Base-by-base conservation (phyloP, 2,888 invertebrate species). In the Acrobasis suavella region DNA sequence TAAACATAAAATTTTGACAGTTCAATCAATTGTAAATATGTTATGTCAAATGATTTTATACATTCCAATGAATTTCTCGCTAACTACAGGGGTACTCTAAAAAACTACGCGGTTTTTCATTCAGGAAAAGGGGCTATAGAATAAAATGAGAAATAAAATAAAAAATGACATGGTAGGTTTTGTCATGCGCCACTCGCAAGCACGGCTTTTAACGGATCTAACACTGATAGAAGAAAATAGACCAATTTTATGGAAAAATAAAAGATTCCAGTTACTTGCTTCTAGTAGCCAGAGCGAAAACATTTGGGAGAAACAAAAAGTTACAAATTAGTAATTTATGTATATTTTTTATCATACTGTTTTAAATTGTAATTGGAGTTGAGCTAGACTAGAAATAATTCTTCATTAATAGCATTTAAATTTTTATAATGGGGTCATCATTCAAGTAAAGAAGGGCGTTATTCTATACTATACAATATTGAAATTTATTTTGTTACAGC, bases 211-310 rank as follows among this genome's bases (percentile, higher is more conserved):
- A 72, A 81, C 77, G 79, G 78, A 73, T 65, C 91, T 91, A 91
- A 91, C 91, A 91, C 71, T 82, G 81, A 90, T 69, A 78, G 66
- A 73, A 72, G 65, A 72, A 73, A 65, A 66, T 61, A 55, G 16
- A 62, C 15, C 37, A 54, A 61, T 54, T 55, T 38, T 70, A 64
- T 66, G 1, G 1, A 69, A 76, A 75, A 76, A 75, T 74, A 76
- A 78, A 77, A 72, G 77, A 74, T 71, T 64, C 71, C 82, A 87
- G 81, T 91, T 90, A 92, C 91, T 92, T 92, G 91, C 90, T 91
- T 91, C 92, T 92, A 91, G 91, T 92, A 92, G 91, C 92, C 90
- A 92, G 85, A 91, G 90, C 92, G 92, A 89, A 89, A 88, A 86
- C 85, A 78, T 86, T 85, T 81, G 81, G 77, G 75, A 78, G 73